A percentile compares a stretch with the other conserved stretches of the same genome.
phyloP scores from a whole-genome alignment of 2,888 invertebrate genomes.

The Seira sanloemensis region DNA sequence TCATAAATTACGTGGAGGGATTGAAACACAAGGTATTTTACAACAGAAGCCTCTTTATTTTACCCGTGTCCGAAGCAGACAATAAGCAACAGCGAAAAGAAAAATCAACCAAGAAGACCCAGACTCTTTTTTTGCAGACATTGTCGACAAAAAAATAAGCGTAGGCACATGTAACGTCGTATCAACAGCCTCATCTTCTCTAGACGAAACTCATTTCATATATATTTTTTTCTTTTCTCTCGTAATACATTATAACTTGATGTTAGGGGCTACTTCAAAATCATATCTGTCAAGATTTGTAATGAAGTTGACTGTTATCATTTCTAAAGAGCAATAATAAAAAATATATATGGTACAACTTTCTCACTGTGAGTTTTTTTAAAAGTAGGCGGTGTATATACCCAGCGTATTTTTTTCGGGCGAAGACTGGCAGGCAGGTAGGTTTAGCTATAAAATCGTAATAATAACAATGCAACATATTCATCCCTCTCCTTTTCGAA shows the following conservation, averaged over 20 bases:
- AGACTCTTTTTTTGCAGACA: no score
- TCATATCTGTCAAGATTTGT: slow-evolving; percentile 60
- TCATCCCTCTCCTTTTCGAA: slow-evolving; percentile 26
- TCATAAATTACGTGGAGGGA: slow-evolving; percentile 55
- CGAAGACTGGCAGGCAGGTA: slow-evolving; percentile 31
- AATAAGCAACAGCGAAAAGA: no score
- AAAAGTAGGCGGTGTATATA: no score
- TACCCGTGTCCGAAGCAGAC: no score
- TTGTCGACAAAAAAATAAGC: no score
- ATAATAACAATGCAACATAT: no score
- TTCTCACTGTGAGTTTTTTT: no score
- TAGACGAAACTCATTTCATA: neutral
- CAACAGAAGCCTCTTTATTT: no score
- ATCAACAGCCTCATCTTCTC: neutral
- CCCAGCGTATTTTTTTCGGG: no score
- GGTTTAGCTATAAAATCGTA: slow-evolving; percentile 32
- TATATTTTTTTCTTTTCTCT: slow-evolving; percentile 41
- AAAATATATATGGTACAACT: slow-evolving; percentile 36
- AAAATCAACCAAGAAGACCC: no score
- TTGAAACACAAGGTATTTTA: no score
- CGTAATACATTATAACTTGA: slow-evolving; percentile 37
- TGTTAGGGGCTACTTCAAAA: slow-evolving; percentile 56
- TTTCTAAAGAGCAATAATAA: slow-evolving; percentile 57
- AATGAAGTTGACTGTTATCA: slow-evolving; percentile 64
- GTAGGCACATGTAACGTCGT: no score